A percentile compares a stretch with the other conserved stretches of the same genome.
Conservation (phyloP, 23 tunicate species). For the Ciona savignyi region DNA sequence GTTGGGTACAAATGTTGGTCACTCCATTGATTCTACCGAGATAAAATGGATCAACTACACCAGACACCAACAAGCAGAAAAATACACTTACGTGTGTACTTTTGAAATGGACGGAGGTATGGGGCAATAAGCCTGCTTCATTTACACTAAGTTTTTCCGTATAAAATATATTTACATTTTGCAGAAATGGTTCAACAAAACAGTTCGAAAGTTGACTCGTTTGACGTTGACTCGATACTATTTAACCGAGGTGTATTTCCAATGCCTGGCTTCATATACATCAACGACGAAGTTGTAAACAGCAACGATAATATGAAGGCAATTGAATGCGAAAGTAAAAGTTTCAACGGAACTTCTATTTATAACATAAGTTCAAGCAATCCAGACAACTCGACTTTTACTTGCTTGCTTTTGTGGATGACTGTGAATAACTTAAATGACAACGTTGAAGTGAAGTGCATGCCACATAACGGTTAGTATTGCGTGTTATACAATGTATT, state of each 20-base stretch:
- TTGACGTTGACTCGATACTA: constrained; percentile 1
- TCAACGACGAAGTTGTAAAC: background rate
- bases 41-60: constrained; percentile 4
- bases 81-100: constrained; percentile 1
- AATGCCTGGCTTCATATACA: constrained; percentile 3
- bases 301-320: background rate
- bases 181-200: constrained; percentile 6
- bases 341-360: constrained; percentile 1
- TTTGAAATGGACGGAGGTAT: background rate
- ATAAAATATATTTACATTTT: constrained; percentile 2
- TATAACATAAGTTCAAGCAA: constrained; percentile 16
- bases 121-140: too few species aligned
- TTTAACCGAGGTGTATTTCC: constrained; percentile 17
- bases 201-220: background rate
- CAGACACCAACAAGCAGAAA: background rate
- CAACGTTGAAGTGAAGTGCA: constrained; percentile 14
- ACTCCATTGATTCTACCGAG: background rate
- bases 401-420: constrained; percentile 18
- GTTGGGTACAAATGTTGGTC: too few species aligned
- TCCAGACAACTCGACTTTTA: constrained; percentile 12
- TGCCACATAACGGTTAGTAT: constrained; percentile 27
- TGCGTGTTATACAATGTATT: too few species aligned
- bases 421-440: constrained; percentile 3
- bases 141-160: too few species aligned
- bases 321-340: background rate